Conservation (phyloP, 2,888 invertebrate genomes). For the Acanthosepion lycidas region DNA sequence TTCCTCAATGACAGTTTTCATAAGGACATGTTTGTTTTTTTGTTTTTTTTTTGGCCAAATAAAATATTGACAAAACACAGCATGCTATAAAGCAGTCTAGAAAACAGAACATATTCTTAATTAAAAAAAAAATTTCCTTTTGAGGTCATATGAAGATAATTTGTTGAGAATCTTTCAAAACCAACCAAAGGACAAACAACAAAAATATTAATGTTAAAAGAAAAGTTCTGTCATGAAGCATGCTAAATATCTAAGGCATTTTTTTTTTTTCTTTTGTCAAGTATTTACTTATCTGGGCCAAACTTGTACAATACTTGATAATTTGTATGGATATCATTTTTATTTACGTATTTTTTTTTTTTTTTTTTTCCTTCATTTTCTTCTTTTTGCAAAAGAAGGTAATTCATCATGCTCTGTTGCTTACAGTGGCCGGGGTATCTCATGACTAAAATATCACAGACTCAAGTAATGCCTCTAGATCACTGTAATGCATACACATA, state of each 20-base stretch:
- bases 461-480: slow-evolving; percentile 33
- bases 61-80: not conserved
- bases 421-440: slow-evolving; percentile 25
- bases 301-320: not conserved
- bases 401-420: slow-evolving; percentile 6
- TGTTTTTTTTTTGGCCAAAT: not conserved
- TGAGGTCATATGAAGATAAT: not conserved
- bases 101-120: not conserved
- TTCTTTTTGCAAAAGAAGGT: not conserved
- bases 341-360: not conserved
- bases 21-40: not conserved
- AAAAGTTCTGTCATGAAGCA: slow-evolving; percentile 1
- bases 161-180: not conserved
- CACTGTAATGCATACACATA: slow-evolving; percentile 33
- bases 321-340: not conserved
- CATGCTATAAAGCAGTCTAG: not conserved
- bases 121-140: not conserved
- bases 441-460: slow-evolving; percentile 33
- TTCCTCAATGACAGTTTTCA: not conserved
- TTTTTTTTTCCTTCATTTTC: not conserved
- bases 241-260: not conserved
- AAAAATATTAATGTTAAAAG: too few relatives aligned
- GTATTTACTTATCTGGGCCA: slow-evolving; percentile 23
- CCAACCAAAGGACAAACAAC: not conserved
- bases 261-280: slow-evolving; percentile 15